These are phyloP conservation scores for Harpagifer antarcticus DNA, from an alignment of 2,797 vertebrate genomes.

Conservation along the genomic window DNA sequence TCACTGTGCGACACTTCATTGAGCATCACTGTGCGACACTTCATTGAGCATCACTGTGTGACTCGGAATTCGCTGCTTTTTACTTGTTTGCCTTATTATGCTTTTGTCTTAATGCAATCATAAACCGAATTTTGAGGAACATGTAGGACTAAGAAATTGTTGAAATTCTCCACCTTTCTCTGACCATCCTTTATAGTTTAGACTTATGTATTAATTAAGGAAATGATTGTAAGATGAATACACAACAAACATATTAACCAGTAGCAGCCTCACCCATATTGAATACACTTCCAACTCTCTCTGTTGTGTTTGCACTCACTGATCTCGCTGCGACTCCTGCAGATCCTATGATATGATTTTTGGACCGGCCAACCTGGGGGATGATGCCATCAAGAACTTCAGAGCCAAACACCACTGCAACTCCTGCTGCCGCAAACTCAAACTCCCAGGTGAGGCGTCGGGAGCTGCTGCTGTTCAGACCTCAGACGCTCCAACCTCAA, in stretches of 20 bases:
- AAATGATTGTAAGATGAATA: not conserved
- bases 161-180: not conserved
- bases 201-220: not conserved
- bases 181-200: not conserved
- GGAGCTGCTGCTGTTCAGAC: not conserved
- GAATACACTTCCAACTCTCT: not conserved
- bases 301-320: not conserved
- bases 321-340: constrained; percentile 10
- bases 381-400: constrained; percentile 98
- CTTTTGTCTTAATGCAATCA: not conserved
- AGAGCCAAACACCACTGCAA: constrained; percentile 97
- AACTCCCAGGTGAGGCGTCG: constrained; percentile 91
- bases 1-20: too few species aligned
- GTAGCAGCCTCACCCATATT: not conserved
- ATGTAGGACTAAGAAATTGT: not conserved
- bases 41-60: too few species aligned
- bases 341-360: constrained; percentile 98
- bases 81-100: not conserved
- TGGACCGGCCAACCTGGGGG: constrained; percentile 95
- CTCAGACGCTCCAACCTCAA: too few species aligned
- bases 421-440: constrained; percentile 97
- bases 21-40: too few species aligned
- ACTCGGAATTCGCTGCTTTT: not conserved
- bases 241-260: not conserved
- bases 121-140: not conserved